phyloP scores from a whole-genome alignment of 2,113 vertebrate genomes.

The Myxocyprinus asiaticus region DNA sequence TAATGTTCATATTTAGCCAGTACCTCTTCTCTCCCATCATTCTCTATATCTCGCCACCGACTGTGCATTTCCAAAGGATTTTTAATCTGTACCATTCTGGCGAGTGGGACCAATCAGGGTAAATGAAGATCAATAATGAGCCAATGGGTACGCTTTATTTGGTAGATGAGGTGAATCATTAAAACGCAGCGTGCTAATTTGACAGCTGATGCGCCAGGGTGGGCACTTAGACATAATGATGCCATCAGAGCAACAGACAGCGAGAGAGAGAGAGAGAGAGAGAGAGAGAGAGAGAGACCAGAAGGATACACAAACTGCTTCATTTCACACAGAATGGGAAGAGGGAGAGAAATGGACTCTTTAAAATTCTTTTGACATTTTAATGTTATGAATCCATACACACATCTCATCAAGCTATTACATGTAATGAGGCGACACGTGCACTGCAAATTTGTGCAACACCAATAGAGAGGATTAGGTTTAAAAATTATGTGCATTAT shows the following conservation, averaged over 20 bases:
- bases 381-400: constrained; percentile 43
- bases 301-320: constrained; percentile 21
- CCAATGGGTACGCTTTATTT: constrained; percentile 56
- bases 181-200: constrained; percentile 58
- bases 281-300: constrained; percentile 24
- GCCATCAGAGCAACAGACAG: constrained; percentile 52
- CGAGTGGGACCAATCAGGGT: constrained; percentile 55
- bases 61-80: constrained; percentile 49
- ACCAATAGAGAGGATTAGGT: constrained; percentile 42
- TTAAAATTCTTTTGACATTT: constrained; percentile 45
- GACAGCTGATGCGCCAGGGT: constrained; percentile 51
- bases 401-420: constrained; percentile 41
- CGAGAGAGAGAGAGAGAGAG: background rate
- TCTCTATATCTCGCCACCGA: background rate
- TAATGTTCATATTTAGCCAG: constrained; percentile 41
- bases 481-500: constrained; percentile 40
- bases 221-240: constrained; percentile 56
- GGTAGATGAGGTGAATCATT: constrained; percentile 54
- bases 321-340: constrained; percentile 24
- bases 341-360: constrained; percentile 15
- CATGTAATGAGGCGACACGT: constrained; percentile 45
- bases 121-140: constrained; percentile 60
- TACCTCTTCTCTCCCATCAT: background rate
- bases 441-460: background rate
- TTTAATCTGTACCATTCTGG: constrained; percentile 39